Base-by-base conservation (phyloP, 2,888 invertebrate species). In the Dasypolia templi region DNA sequence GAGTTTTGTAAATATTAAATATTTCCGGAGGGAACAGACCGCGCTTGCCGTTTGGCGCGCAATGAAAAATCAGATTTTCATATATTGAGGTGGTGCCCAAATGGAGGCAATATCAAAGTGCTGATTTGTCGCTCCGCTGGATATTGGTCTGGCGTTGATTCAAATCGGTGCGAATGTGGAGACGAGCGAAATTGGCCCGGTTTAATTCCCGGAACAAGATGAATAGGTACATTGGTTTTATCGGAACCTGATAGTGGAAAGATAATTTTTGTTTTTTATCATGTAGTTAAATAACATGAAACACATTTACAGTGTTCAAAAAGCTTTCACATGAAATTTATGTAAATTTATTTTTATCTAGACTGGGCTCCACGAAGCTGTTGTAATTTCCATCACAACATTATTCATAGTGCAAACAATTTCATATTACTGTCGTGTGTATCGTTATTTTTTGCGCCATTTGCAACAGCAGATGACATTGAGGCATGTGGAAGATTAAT, bases 21-120 rank as follows among this genome's bases (percentile, higher is more conserved):
- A 86, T 87, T 81, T 84, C 79, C 66, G 69, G 65, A 64, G 44
- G 53, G 62, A 56, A 62, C 56, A 63, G 70, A 68, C 80, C 64
- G 74, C 84, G 73, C 63, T 75, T 86, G 75, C 75, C 87, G 82
- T 76, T 87, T 82, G 75, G 84, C 82, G 73, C 85, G 92, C 92
- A 91, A 93, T 93, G 92, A 94, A 94, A 94, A 95, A 95, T 94
- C 92, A 82, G 90, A 94, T 94, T 95, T 94, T 92, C 92, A 93
- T 94, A 93, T 94, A 94, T 94, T 93, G 94, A 94, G 92, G 93
- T 92, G 92, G 91, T 93, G 90, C 92, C 93, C 94, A 95, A 95
- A 95, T 95, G 94, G 95, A 95, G 95, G 95, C 94, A 95, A 95
- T 95, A 95, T 95, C 93, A 95, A 92, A 95, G 94, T 95, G 94